Evolutionary conservation across 2,888 invertebrate genomes (phyloP).

Genomic region (Acanthosoma haemorrhoidale): DNA sequence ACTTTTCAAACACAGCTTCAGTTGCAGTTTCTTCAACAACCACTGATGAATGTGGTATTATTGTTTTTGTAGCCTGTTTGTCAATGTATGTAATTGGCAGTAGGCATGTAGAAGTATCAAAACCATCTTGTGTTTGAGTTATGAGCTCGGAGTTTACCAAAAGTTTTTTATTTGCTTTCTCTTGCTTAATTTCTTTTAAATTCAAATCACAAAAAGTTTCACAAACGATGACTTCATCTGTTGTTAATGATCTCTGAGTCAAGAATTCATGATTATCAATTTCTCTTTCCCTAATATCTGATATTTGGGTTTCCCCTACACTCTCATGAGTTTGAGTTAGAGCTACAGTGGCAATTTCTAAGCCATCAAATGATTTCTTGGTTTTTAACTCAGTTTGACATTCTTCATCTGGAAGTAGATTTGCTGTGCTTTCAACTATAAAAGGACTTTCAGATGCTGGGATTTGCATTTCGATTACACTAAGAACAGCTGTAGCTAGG

Average conservation of each 20-base stretch:
- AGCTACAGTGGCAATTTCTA: constrained; percentile 21
- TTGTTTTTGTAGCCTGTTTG: constrained; percentile 13
- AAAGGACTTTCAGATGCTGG: constrained; percentile 28
- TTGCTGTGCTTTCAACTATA: constrained; percentile 28
- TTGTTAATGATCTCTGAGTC: constrained; percentile 28
- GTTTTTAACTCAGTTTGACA: not conserved
- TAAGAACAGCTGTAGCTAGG: constrained; percentile 22
- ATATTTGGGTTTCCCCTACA: not conserved
- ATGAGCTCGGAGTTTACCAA: constrained; percentile 23
- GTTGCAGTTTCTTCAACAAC: constrained; percentile 29
- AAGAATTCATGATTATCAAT: constrained; percentile 17
- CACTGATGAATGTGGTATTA: constrained; percentile 27
- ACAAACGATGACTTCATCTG: constrained; percentile 30
- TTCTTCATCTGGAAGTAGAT: constrained; percentile 7
- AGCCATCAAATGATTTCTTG: constrained; percentile 29
- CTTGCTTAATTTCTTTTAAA: not conserved
- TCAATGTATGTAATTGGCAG: not conserved
- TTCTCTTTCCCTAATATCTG: not conserved
- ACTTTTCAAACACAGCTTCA: constrained; percentile 24
- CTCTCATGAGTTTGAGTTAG: constrained; percentile 26
- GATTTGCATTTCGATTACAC: constrained; percentile 30
- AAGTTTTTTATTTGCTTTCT: constrained; percentile 19
- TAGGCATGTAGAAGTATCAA: not conserved
- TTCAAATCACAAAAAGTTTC: constrained; percentile 29
- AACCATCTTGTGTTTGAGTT: constrained; percentile 22